phyloP scores from a whole-genome alignment of 2,797 vertebrate species.

The Leuciscus waleckii region DNA sequence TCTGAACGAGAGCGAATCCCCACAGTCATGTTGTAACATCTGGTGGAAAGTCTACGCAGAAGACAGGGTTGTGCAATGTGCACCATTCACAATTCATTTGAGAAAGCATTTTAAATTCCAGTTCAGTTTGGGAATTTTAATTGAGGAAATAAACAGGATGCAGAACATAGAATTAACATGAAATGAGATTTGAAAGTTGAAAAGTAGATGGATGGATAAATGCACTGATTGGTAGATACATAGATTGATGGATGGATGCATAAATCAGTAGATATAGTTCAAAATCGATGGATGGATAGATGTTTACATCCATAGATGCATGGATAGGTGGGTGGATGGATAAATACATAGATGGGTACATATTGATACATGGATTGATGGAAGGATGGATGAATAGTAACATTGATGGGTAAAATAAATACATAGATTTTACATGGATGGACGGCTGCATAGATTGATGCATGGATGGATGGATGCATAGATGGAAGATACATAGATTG shows the following conservation, averaged over 20 bases:
- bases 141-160: background rate
- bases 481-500: background rate
- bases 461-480: background rate
- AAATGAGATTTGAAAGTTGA: background rate
- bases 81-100: background rate
- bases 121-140: background rate
- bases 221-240: too few species aligned
- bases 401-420: too few species aligned
- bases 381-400: background rate
- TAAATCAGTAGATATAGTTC: too few species aligned
- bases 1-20: slow-evolving; percentile 10
- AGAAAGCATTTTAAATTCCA: background rate
- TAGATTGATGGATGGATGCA: background rate
- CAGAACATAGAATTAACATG: background rate
- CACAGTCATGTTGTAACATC: slow-evolving; percentile 7
- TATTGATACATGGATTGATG: background rate
- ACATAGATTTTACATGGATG: background rate
- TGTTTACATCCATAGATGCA: background rate
- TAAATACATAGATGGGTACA: background rate
- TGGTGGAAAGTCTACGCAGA: slow-evolving; percentile 1
- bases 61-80: background rate
- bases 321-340: too few species aligned
- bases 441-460: fast-evolving
- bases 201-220: background rate
- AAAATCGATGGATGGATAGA: background rate